Evolutionary conservation across 2,113 vertebrate species (phyloP).

Genomic region (Cranoglanis bouderius): DNA sequence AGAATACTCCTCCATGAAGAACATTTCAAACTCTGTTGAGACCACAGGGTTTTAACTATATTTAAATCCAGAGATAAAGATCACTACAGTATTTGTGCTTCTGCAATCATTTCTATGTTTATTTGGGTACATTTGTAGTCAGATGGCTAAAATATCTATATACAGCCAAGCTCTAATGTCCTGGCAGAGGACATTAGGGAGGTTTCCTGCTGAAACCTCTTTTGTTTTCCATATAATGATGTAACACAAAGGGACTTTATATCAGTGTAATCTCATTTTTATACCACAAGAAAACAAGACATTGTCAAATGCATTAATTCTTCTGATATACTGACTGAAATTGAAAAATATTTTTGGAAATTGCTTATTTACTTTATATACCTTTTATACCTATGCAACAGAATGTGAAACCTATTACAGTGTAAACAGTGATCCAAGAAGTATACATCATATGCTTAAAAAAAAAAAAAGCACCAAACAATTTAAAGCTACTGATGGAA

Average conservation of each 20-base stretch:
- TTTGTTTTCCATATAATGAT: background rate
- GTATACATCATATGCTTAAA: background rate
- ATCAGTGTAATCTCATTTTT: background rate
- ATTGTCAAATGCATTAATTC: background rate
- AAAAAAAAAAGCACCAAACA: background rate
- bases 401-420: background rate
- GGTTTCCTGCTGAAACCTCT: background rate
- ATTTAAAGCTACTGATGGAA: background rate
- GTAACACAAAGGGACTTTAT: background rate
- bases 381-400: background rate
- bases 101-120: background rate
- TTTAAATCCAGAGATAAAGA: background rate
- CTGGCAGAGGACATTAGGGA: background rate
- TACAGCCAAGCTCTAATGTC: background rate
- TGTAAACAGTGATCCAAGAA: conserved; percentile 18
- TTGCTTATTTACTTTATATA: background rate
- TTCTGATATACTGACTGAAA: background rate
- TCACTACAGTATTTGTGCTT: background rate
- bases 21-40: background rate
- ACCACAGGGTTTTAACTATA: background rate
- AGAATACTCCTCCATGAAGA: background rate
- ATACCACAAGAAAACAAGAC: background rate
- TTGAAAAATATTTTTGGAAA: background rate
- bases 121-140: background rate
- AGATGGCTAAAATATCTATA: background rate